Percentiles rank a stretch among this genome's conserved stretches.
These are phyloP conservation scores for Gymnothorax javanicus DNA, from an alignment of 2,797 vertebrate species.

Conservation along the genomic window DNA sequence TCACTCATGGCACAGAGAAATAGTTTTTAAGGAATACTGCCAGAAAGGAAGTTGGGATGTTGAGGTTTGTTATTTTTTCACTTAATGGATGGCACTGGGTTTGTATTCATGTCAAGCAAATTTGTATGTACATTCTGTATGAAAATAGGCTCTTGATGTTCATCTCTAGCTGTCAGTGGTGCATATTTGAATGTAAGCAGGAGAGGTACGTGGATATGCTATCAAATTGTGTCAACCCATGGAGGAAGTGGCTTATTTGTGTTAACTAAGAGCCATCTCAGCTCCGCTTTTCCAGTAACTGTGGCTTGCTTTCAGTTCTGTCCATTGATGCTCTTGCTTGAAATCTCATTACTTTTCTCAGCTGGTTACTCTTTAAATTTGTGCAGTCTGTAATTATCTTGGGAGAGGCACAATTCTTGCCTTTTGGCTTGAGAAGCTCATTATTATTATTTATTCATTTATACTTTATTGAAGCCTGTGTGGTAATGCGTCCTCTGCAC, in stretches of 20 bases:
- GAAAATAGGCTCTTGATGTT: neutral
- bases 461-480: no score
- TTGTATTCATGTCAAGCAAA: neutral
- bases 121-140: neutral
- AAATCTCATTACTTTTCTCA: neutral
- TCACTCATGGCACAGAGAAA: neutral
- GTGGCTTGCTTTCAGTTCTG: neutral
- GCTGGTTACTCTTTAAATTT: neutral
- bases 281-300: neutral
- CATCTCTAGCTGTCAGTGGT: neutral
- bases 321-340: neutral
- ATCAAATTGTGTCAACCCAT: neutral
- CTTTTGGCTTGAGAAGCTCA: no score
- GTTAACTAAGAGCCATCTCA: neutral
- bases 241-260: neutral
- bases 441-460: no score
- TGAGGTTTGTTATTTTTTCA: neutral
- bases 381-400: no score
- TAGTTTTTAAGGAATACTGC: neutral
- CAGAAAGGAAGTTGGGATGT: no score
- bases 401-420: no score
- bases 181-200: neutral
- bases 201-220: neutral
- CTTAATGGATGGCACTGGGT: neutral
- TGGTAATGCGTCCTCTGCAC: no score